Evolutionary conservation across 2,113 vertebrate genomes (phyloP), one percentile per base, ranked within the genome.

Genomic region (Meriones unguiculatus): DNA sequence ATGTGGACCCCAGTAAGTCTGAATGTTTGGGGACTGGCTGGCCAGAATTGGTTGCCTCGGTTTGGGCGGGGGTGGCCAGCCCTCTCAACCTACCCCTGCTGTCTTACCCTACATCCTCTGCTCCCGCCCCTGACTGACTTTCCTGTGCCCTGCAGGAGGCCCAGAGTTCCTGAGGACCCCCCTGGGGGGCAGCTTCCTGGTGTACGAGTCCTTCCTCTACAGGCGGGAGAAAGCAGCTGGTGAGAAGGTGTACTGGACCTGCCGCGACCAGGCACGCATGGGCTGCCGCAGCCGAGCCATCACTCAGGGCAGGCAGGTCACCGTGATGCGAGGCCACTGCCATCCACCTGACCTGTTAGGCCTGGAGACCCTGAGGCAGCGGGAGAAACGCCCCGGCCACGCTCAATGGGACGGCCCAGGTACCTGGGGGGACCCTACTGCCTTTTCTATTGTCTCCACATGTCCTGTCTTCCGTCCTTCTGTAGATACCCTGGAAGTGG

Each of bases 181-280:
- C 4, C 77, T 97, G 0, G 98, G 97, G 17, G 98, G 97, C 95
- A 97, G 90, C 95, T 98, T 98, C 95, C 93, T 98, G 90, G 97
- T 97, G 50, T 80, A 93, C 0, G 95, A 97, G 72, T 98, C 94
- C 24, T 97, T 97, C 93, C 95, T 98, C 4, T 98, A 96, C 81
- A 52, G 97, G 67, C 76, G 97, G 46, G 97, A 98, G 88, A 97
- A 98, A 90, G 97, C 92, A 0, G 85, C 95, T 0, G 95, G 97
- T 0, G 77, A 97, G 9, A 97, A 97, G 93, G 95, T 97, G 65
- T 97, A 96, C 77, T 98, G 96, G 97, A 98, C 95, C 0, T 98
- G 97, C 92, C 95, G 97, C 0, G 98, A 97, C 85, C 95, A 97
- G 92, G 95, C 97, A 1, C 97, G 97, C 69, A 97, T 97, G 95